phyloP scores from a whole-genome alignment of 1,140 invertebrate genomes.

The Bombus vancouverensis region DNA sequence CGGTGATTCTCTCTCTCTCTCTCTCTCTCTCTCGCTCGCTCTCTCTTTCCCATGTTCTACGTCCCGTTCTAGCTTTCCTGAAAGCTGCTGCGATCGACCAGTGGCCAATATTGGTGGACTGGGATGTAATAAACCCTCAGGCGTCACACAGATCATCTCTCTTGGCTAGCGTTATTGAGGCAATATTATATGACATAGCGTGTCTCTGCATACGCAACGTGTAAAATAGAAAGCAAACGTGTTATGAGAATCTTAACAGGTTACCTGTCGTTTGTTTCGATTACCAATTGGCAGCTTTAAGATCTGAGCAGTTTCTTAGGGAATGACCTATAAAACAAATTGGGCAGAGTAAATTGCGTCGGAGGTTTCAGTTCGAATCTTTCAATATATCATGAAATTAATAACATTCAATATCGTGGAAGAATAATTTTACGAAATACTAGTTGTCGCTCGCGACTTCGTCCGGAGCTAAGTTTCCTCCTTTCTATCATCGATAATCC shows the following conservation, averaged over 20 bases:
- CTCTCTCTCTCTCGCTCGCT: too few relatives aligned
- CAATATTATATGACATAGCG: constrained; percentile 64
- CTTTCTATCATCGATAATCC: too few relatives aligned
- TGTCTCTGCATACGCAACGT: constrained; percentile 39
- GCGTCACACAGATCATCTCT: constrained; percentile 64
- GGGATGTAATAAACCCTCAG: constrained; percentile 66
- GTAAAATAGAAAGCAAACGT: constrained; percentile 55
- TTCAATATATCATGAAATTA: too few relatives aligned
- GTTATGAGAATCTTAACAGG: constrained; percentile 45
- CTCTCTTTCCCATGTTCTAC: not conserved
- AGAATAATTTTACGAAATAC: too few relatives aligned
- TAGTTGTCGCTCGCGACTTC: too few relatives aligned
- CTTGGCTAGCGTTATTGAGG: constrained; percentile 55
- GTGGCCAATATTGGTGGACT: constrained; percentile 64
- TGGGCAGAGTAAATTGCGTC: too few relatives aligned
- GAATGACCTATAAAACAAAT: too few relatives aligned
- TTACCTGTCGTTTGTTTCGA: not conserved
- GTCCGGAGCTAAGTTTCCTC: too few relatives aligned
- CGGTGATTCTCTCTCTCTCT: not conserved
- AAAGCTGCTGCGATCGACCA: constrained; percentile 59
- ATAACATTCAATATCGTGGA: too few relatives aligned
- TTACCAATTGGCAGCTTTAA: not conserved
- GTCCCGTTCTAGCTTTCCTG: not conserved
- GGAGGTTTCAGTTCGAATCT: too few relatives aligned
- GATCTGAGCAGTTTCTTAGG: too few relatives aligned